Base-by-base conservation (phyloP, 2,113 vertebrate genomes). In the Chloropsis hardwickii region DNA sequence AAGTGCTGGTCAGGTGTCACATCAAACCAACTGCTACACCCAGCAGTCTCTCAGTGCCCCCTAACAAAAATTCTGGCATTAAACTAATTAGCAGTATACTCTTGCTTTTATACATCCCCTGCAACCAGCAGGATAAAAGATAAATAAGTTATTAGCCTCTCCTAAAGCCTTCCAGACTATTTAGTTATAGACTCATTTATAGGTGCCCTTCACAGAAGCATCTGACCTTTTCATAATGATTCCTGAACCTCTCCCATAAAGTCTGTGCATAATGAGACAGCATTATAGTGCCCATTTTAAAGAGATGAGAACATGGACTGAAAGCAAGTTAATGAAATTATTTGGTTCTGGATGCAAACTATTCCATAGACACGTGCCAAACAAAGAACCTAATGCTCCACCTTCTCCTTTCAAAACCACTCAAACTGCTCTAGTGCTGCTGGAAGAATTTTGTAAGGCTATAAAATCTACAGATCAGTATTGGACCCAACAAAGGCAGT, bases 101-200 rank as follows among this genome's bases (percentile, higher is more conserved):
- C 69, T 45, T 53, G 82, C 70, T 86, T 95, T 94, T 72, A 76
- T 54, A 84, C 17, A 83, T 61, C 33, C 69, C 48, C 62, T 92
- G 85, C 40, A 94, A 87, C n/a, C 90, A 94, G 79, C 74, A 80
- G 82, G 86, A 83, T 80, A 70, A 94, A 95, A 90, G 80, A 95
- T 86, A 95, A 97, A 94, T 90, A 96, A 88, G 58, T 81, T 94
- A 81, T 90, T 97, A 95, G 77, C 78, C 70, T 94, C 61, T 95
- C 78, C 91, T 96, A 79, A 94, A 90, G 89, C 39, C 78, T 87
- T 96, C 42, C 62, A 91, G 90, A 81, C 93, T 96, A 89, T 96
- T 97, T 97, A 97, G 96, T 95, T 95, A 97, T 94, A 87, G 93
- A 91, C 81, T 96, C 70, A 94, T 95, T 91, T 95, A 95, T 94